Base-by-base conservation (phyloP, 2,797 vertebrate species). In the Phrynocephalus forsythii region DNA sequence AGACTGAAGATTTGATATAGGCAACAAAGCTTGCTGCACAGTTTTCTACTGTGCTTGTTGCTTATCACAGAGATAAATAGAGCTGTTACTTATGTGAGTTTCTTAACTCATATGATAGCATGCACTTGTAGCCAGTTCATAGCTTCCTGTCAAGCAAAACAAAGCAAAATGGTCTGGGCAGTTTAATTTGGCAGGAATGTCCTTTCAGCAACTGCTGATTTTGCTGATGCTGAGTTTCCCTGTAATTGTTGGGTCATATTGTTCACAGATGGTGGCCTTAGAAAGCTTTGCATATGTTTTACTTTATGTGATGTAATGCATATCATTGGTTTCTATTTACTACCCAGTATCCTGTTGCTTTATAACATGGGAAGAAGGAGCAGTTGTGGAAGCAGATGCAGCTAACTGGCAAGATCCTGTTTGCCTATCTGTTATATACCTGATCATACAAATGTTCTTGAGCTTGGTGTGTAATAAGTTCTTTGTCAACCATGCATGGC, bases 71-170 rank as follows among this genome's bases (percentile, higher is more conserved):
- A 52, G 68, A 52, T 18, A 83, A 28, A 44, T 48, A 22, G 44
- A 69, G 28, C 28, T 83, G 44, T 71, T 83, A 52, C 28, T 52
- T 83, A 5, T 52, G n/a, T 72, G 68, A 83, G 20, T 83, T 83
- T 52, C 22, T 75, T 38, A 84, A 63, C 63, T 63, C 22, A 75
- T 75, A 63, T 63, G 18, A 63, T 75, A 38, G 1, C 56, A 24
- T 44, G 6, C 15, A 10, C 22, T 38, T 84, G 38, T 63, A 63
- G 50, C 26, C 68, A 75, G 33, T 6, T 52, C n/a, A 26, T 75
- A 75, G 38, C 24, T 69, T 73, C 20, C 33, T 72, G 69, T 6
- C 38, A 56, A 33, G 16, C 20, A 26, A 75, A 73, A 38, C 16
- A 33, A 16, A 44, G n/a, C 60, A 22, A 83, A 71, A 18, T n/a